phyloP scores from a whole-genome alignment of 2,888 invertebrate species.

The Trypoxylon attenuatum region DNA sequence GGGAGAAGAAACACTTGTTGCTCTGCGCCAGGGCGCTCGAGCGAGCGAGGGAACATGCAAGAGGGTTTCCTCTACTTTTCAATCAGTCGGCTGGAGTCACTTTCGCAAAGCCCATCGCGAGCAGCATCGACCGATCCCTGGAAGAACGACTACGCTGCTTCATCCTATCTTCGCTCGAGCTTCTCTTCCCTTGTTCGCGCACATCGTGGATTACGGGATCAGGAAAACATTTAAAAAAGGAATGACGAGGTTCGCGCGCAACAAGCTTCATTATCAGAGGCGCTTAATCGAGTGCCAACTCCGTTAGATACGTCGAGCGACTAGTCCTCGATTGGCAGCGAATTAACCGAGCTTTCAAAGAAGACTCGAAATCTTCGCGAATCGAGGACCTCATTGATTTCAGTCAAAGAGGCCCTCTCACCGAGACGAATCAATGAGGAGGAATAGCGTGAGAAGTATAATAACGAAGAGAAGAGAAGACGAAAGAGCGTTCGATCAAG shows the following conservation, averaged over 20 bases:
- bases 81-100: conserved; percentile 1
- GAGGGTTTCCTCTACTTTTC: background rate
- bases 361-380: too few relatives aligned
- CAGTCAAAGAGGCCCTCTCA: too few relatives aligned
- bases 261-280: background rate
- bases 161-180: too few relatives aligned
- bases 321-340: too few relatives aligned
- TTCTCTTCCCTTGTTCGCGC: too few relatives aligned
- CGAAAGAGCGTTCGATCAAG: conserved; percentile 35
- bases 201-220: too few relatives aligned
- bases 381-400: too few relatives aligned
- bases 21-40: background rate
- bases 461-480: conserved; percentile 5
- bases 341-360: too few relatives aligned
- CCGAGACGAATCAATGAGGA: conserved; percentile 8
- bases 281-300: background rate
- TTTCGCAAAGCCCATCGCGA: background rate
- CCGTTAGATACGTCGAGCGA: too few relatives aligned
- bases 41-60: background rate
- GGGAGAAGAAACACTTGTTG: background rate
- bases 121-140: background rate
- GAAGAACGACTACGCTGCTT: too few relatives aligned
- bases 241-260: conserved; percentile 1
- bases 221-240: background rate
- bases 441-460: background rate